Evolutionary conservation across 64 coral and sea anemone genomes (phyloP), one percentile per base, ranked within the genome.

Genomic region (Stichodactyla helianthus): DNA sequence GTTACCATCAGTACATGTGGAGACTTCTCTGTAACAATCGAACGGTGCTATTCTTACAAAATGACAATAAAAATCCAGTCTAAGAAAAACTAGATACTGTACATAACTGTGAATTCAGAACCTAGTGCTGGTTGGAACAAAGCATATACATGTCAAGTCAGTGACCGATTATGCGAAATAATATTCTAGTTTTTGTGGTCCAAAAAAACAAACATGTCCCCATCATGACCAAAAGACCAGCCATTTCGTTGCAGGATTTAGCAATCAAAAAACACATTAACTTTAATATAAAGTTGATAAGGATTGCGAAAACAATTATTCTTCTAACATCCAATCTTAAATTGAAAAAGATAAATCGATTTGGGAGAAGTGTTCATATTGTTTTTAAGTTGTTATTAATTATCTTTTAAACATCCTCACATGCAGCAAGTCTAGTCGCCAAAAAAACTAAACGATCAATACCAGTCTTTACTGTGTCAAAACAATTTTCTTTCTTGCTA

Each of bases 301-400:
- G 55, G 14, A 58, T 58, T 58, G 10, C 12, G 23, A 31, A 74
- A 74, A 31, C 22, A 31, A 58, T 74, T 74, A 28, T 5, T 13
- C 7, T 74, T 27, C 25, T 9, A 74, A 74, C 7, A 74, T 13
- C 68, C 68, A 74, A 74, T 31, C 23, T 74, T 6, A 71, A 71
- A 31, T 1, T 65, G 62, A 74, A 74, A 28, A 74, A 74, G 23
- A 74, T 28, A 74, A 74, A 74, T 74, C 68, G 68, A 74, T 68
- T 68, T 68, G 63, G 18, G n/a, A 20, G 63, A 68, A n/a, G 63
- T 68, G 63, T 20, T 68, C n/a, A 22, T 68, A 68, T 68, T 68
- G 63, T 20, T 17, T 20, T 22, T 68, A 22, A 68, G 63, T 5
- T n/a, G 63, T 68, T 22, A 68, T 22, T 68, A 68, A 68, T 68